phyloP scores from a whole-genome alignment of 2,797 vertebrate species.

The Poeciliopsis presidionis region DNA sequence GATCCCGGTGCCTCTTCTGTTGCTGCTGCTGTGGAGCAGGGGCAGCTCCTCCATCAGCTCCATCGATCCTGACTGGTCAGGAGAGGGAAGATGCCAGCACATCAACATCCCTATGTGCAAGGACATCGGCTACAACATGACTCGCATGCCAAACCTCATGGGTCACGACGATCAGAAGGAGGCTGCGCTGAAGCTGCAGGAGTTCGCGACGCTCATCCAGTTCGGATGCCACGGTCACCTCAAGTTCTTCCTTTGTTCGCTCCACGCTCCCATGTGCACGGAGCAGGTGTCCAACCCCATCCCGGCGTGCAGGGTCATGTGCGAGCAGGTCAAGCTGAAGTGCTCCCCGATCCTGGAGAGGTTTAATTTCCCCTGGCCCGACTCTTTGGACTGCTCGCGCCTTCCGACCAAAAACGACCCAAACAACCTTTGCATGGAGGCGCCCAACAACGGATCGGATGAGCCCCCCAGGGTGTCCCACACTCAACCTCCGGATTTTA shows the following conservation, averaged over 20 bases:
- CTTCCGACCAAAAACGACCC: conserved; percentile 97
- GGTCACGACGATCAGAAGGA: conserved; percentile 94
- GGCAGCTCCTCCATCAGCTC: conserved; percentile 88
- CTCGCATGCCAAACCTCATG: conserved; percentile 97
- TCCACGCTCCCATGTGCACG: conserved; percentile 99
- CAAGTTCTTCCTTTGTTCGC: conserved; percentile 95
- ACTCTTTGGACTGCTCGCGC: conserved; percentile 92
- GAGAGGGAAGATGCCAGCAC: conserved; percentile 92
- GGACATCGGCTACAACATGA: conserved; percentile 98
- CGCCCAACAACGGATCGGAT: conserved; percentile 93
- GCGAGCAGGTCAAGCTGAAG: conserved; percentile 92
- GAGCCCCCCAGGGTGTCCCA: conserved; percentile 88
- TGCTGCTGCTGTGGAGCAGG: conserved; percentile 62
- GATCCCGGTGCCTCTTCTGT: conserved; percentile 59
- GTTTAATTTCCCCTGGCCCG: conserved; percentile 95
- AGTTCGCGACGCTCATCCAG: conserved; percentile 95
- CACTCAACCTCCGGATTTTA: conserved; percentile 89
- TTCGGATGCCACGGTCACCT: conserved; percentile 95
- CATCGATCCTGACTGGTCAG: conserved; percentile 89
- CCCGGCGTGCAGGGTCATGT: conserved; percentile 96
- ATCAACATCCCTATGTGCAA: conserved; percentile 95
- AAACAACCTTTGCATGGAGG: conserved; percentile 98
- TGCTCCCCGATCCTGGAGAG: conserved; percentile 95
- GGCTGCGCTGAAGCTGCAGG: conserved; percentile 94
- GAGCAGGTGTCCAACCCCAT: conserved; percentile 98